Evolutionary conservation across 2,888 invertebrate species (phyloP), one percentile per base, ranked within the genome.

Genomic region (Calameuta pallipes): DNA sequence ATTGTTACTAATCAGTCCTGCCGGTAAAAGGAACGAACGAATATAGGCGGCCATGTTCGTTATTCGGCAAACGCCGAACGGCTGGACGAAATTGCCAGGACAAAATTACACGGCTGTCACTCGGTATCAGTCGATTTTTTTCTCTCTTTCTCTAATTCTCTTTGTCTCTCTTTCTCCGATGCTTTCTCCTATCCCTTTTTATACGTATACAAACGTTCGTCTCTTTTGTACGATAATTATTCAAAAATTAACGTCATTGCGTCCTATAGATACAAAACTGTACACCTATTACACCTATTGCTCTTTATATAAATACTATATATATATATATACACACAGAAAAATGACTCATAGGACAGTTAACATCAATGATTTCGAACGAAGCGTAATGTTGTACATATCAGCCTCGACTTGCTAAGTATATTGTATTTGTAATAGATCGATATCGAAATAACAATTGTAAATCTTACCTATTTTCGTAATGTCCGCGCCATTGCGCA

Each of bases 401-500:
- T 89, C 89, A 89, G 81, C 78, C 84, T 78, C 80, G 80, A 82
- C 83, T 82, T 75, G 79, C 83, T 77, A 78, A 81, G 2, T 82
- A 80, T 82, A 83, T 75, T 80, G 80, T 82, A 78, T 80, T 85
- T 83, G 83, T 82, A 81, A 83, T 84, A 56, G 56, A 9, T 9
- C 23, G 56, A 56, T 56, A 86, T 82, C 75, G 75, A 80, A 80
- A 84, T 83, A 80, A 83, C 85, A 23, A 56, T 56, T 56, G 83
- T 85, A 85, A 88, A 85, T 85, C 81, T 84, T 81, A 84, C 85
- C 83, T 90, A 90, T 90, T 89, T 89, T 89, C 87, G 79, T 88
- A 89, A 56, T 83, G 81, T 81, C 84, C 41, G 78, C 79, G 73
- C 74, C 81, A 80, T 79, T 33, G 77, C 69, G 74, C 68, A 74